A percentile compares a stretch with the other conserved stretches of the same genome.
Conservation (phyloP, 2,797 vertebrate genomes). For the Enteromius anoplus region DNA sequence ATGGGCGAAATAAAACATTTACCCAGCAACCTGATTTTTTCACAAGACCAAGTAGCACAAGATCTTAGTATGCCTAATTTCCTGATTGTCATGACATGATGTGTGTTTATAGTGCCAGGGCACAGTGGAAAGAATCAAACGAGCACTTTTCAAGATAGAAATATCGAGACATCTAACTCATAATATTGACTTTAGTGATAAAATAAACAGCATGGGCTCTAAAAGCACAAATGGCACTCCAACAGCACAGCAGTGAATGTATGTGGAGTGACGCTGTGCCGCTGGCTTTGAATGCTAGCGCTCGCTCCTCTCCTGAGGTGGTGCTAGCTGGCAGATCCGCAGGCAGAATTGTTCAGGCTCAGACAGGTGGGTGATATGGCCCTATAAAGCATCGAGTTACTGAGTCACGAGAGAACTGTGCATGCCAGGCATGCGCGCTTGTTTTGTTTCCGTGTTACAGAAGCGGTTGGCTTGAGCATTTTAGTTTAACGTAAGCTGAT, state of each 20-base stretch:
- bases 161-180: slow-evolving; percentile 17
- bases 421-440: background rate
- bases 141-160: background rate
- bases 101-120: background rate
- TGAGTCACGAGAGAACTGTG: background rate
- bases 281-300: background rate
- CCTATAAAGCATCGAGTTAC: background rate
- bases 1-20: background rate
- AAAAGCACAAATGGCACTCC: slow-evolving; percentile 28
- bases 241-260: background rate
- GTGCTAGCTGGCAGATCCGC: background rate
- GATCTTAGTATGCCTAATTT: background rate
- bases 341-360: slow-evolving; percentile 2
- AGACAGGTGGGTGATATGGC: slow-evolving; percentile 14
- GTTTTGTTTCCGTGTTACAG: background rate
- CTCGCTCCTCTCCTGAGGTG: slow-evolving; percentile 21
- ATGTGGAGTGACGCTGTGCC: background rate
- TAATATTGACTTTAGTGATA: slow-evolving; percentile 33
- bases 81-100: slow-evolving; percentile 5
- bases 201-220: background rate
- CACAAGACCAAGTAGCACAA: background rate
- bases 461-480: background rate
- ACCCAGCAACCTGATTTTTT: background rate
- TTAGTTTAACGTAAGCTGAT: background rate
- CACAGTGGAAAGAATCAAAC: background rate